Conservation (phyloP, 2,888 invertebrate genomes). For the Thera obeliscata region DNA sequence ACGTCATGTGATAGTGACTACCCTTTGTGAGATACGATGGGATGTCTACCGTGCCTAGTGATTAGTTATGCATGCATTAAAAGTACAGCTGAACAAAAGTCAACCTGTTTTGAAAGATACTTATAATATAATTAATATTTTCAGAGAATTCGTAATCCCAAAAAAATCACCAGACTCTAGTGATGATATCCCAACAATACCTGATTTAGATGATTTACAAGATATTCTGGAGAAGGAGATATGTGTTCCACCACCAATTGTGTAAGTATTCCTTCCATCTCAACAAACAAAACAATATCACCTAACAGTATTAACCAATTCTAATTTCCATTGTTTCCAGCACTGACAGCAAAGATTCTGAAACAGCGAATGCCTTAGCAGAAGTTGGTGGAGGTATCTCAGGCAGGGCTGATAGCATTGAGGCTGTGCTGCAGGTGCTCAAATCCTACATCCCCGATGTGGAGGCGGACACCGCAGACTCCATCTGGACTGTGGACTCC, state of each 20-base stretch:
- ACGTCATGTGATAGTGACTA: no score
- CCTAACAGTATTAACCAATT: background rate
- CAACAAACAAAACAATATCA: no score
- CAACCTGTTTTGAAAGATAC: no score
- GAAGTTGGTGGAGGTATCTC: conserved; percentile 70
- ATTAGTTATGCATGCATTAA: no score
- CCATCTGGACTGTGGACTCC: conserved; percentile 76
- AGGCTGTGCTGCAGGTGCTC: conserved; percentile 68
- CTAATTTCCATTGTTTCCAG: conserved; percentile 44
- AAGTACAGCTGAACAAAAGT: no score
- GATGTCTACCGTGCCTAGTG: no score
- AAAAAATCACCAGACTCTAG: conserved; percentile 73
- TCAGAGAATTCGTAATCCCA: conserved; percentile 74
- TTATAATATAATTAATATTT: conserved; percentile 32
- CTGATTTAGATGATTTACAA: conserved; percentile 77
- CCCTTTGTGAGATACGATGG: no score
- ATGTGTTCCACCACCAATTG: conserved; percentile 66
- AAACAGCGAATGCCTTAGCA: conserved; percentile 70
- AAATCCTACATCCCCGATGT: conserved; percentile 69
- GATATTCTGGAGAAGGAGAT: conserved; percentile 78
- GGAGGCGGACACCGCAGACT: conserved; percentile 69
- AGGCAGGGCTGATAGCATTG: conserved; percentile 68
- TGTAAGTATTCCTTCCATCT: conserved; percentile 52
- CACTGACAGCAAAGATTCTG: conserved; percentile 62
- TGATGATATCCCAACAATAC: conserved; percentile 81